Evolutionary conservation across 2,797 vertebrate genomes (phyloP).

Genomic region (Sparidentex hasta): DNA sequence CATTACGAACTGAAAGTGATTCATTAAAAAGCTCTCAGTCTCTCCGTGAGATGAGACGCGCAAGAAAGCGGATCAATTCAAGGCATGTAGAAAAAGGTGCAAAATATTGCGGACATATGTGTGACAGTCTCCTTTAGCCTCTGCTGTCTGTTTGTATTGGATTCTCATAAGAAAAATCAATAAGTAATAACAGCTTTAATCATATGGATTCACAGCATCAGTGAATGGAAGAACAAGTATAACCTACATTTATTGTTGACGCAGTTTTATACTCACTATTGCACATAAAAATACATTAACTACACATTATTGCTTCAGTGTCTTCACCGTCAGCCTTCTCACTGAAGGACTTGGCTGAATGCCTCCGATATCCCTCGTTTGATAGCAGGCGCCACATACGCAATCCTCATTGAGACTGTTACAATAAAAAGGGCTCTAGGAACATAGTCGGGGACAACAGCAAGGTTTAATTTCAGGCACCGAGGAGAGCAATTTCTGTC

Average conservation of each 20-base stretch:
- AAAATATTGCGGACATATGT: conserved; percentile 14
- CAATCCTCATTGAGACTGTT: conserved; percentile 69
- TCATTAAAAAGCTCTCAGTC: conserved; percentile 66
- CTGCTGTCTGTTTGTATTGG: neutral
- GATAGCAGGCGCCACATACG: conserved; percentile 68
- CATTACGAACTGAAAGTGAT: conserved; percentile 66
- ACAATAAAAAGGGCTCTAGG: conserved; percentile 69
- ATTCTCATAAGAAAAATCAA: conserved; percentile 22
- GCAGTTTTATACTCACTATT: conserved; percentile 16
- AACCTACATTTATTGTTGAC: neutral
- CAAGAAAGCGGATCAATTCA: conserved; percentile 51
- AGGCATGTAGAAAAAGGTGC: conserved; percentile 39
- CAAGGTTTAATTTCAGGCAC: conserved; percentile 67
- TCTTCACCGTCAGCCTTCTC: conserved; percentile 51
- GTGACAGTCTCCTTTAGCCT: conserved; percentile 6
- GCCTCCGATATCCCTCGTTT: conserved; percentile 67
- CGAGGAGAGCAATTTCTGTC: conserved; percentile 63
- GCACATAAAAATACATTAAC: conserved; percentile 16
- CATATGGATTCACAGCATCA: neutral
- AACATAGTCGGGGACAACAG: conserved; percentile 70
- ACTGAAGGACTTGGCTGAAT: conserved; percentile 42
- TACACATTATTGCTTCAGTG: conserved; percentile 16
- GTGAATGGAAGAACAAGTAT: neutral
- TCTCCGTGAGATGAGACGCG: conserved; percentile 39
- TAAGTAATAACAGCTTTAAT: conserved; percentile 8